Conservation (phyloP, 2,113 vertebrate genomes). For the Python bivittatus region DNA sequence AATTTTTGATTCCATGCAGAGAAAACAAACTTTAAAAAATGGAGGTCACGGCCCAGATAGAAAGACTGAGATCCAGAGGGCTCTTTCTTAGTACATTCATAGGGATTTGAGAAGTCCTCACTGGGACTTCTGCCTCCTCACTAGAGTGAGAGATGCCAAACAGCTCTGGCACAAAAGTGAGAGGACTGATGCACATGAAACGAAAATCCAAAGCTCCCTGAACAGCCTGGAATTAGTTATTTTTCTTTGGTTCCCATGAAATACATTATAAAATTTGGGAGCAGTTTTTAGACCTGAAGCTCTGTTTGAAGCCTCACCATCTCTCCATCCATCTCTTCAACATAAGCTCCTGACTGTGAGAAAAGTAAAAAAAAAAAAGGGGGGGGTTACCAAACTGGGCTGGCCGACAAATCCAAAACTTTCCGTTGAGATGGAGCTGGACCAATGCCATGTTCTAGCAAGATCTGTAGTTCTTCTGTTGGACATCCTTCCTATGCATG, state of each 20-base stretch:
- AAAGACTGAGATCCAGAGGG: accelerated
- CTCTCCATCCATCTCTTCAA: neutral
- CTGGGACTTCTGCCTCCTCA: too few species aligned
- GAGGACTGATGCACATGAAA: neutral
- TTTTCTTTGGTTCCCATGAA: neutral
- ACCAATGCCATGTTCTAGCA: neutral
- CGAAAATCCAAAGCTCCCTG: neutral
- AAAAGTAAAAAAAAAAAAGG: neutral
- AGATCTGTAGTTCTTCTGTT: neutral
- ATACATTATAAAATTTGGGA: neutral
- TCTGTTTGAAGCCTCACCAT: neutral
- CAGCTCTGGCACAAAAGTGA: neutral
- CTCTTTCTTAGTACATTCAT: neutral
- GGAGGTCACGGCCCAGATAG: accelerated
- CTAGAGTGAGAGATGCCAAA: neutral
- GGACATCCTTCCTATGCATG: neutral
- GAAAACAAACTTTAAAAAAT: neutral
- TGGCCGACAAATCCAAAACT: neutral
- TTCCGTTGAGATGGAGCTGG: neutral
- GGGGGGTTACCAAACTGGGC: neutral
- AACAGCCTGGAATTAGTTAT: neutral
- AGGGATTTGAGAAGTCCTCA: too few species aligned
- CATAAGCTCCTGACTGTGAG: neutral
- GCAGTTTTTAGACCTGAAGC: neutral
- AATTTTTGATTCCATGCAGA: accelerated